Base-by-base conservation (phyloP, 2,888 invertebrate genomes). In the Metallyticus violacea region DNA sequence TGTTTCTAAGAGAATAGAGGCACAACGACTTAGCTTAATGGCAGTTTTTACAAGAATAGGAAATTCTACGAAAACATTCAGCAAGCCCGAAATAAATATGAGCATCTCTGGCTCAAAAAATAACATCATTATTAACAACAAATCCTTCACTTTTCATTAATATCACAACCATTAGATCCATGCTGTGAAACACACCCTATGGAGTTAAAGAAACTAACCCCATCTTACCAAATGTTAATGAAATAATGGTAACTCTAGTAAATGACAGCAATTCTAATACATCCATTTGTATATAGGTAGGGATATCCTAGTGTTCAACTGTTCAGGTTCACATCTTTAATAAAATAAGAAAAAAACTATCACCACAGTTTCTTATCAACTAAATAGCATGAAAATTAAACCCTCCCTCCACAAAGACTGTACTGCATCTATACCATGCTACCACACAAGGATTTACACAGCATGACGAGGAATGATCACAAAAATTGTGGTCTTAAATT, bases 21-120 rank as follows among this genome's bases (percentile, higher is more conserved):
- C 87, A 87, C 87, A 62, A 87, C 83, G 83, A 87, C 87, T 87
- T 87, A 87, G 87, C 87, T 86, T 87, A 87, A 86, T 87, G 87
- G 87, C 87, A 87, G 87, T 87, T 86, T 87, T 82, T 86, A 86
- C 85, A 86, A 83, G 84, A 86, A 86, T 83, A 87, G 87, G 85
- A 87, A 86, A 81, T 86, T 85, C 86, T 86, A 86, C 86, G 30
- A 85, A 87, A 79, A 87, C 84, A 85, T 82, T 76, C 85, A 85
- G 83, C 81, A 87, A 87, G 86, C 87, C 79, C 77, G 77, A 86
- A 87, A 87, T 83, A 77, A 83, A 77, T 28, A n/a, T 77, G 9
- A 7, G 83, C 29, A 40, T 26, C 29, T 9, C 30, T 30, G 22
- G 30, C 30, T 40, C 40, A 2, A 81, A 81, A 81, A 81, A 15